Evolutionary conservation across 2,113 vertebrate species (phyloP), one percentile per base, ranked within the genome.

Genomic region (Gambusia affinis): DNA sequence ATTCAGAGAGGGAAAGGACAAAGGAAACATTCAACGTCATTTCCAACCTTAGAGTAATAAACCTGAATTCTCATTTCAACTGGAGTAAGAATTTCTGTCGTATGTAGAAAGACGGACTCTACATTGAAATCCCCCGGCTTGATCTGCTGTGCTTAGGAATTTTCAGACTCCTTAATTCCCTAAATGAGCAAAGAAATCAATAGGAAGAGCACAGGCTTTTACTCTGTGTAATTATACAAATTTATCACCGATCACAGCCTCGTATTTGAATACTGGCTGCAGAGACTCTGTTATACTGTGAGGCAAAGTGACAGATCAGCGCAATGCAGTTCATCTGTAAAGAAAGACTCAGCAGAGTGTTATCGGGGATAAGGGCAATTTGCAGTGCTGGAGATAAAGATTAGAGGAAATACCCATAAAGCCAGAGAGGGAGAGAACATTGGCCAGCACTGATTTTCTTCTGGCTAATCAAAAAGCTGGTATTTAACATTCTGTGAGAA

Each of bases 151-250:
- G 79, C 71, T 91, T 75, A 78, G 89, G 83, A 82, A 85, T 91
- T 76, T 80, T 83, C 73, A 79, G 78, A 79, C 67, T 78, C 82
- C 51, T 84, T 85, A 85, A 91, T 92, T 87, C 86, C 83, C 68
- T 88, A 88, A 92, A 91, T 88, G 89, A 89, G 80, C 75, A 72
- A 73, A 70, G 75, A 57, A 83, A 90, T 93, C 88, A 30, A 91
- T 90, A 54, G 39, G 28, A 79, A 62, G 81, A 83, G 73, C 75
- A 75, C 74, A 8, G 70, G 54, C 64, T 73, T 76, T 80, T 78
- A 89, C 88, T 91, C 85, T 81, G 84, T 80, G 60, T 92, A 88
- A 92, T 91, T 87, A 87, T 79, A 83, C 47, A 68, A 85, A 87
- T 91, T 83, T 79, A 89, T 93, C 90, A 91, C 81, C 66, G 33